Evolutionary conservation across 2,113 vertebrate genomes (phyloP), one percentile per base, ranked within the genome.

Genomic region (Genyomyrus donnyi): DNA sequence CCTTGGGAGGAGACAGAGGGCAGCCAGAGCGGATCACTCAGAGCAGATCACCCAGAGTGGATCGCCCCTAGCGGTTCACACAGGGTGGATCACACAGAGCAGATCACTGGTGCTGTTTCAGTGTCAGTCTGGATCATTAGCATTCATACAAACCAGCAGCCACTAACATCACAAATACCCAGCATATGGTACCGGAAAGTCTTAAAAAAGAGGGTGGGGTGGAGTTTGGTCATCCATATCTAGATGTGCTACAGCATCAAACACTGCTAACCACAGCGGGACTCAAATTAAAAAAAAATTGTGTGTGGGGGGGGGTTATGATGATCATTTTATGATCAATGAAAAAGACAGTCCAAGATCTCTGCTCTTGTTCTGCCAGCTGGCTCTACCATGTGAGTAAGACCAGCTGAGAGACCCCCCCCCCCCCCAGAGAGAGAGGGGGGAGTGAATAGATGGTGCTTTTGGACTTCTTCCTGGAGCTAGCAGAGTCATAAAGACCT

Each of bases 401-500:
- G 77, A 45, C 77, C 39, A 84, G 77, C 77, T 84, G 77, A 84
- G 77, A 45, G 17, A 5, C 39, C 39, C 24, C 42, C 39, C 45
- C 39, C 45, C 19, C 45, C 39, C 21, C 45, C 45, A 45, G 13
- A 39, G 39, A 9, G 80, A 35, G 83, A 11, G 42, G 2, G 21
- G 42, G 17, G 39, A 45, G 6, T 66, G 88, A 49, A 74, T 74
- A 46, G 46, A 89, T 84, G 48, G 46, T 42, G 11, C 83, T 85
- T 21, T 48, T 48, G 39, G 83, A 19, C 46, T n/a, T 21, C 42
- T 48, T 85, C 83, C 48, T 42, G 48, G 74, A 58, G 48, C 88
- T 83, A 19, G 74, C 48, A 89, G 88, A 42, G 66, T 74, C 88
- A 89, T 89, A 89, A 89, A 88, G 21, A 27, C 8, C 88, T 89